phyloP scores from a whole-genome alignment of 2,888 invertebrate genomes.

The Minunthozetes semirufus region DNA sequence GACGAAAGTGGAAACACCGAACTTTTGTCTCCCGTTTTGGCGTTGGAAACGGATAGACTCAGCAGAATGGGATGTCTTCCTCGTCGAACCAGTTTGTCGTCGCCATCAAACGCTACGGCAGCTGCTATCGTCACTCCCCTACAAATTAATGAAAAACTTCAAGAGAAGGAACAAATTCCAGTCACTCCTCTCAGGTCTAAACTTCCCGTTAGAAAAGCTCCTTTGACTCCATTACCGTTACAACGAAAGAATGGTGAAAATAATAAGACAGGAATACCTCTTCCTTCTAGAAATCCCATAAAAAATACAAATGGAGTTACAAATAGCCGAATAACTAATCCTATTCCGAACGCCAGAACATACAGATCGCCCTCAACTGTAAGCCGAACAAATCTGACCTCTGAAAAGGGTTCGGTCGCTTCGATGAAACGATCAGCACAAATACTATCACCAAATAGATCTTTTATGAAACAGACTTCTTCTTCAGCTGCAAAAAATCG shows the following conservation, averaged over 20 bases:
- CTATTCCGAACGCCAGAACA: not conserved
- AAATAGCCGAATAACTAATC: not conserved
- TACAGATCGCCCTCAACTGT: conserved; percentile 33
- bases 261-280: not conserved
- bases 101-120: conserved; percentile 10
- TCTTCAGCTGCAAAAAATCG: conserved; percentile 30
- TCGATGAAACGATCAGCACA: conserved; percentile 30
- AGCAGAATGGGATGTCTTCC: conserved; percentile 11
- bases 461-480: conserved; percentile 36
- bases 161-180: not conserved
- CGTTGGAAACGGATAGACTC: not conserved
- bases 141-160: conserved; percentile 18
- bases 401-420: conserved; percentile 15
- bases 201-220: conserved; percentile 7
- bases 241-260: not conserved
- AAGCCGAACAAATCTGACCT: conserved; percentile 27
- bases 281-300: not conserved
- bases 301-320: not conserved
- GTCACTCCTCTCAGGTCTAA: not conserved
- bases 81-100: not conserved
- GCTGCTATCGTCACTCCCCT: conserved; percentile 34
- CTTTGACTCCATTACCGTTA: conserved; percentile 19
- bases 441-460: not conserved
- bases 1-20: not conserved
- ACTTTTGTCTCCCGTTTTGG: conserved; percentile 16